These are phyloP conservation scores for Argya squamiceps DNA, from an alignment of 2,797 vertebrate genomes.

Conservation along the genomic window DNA sequence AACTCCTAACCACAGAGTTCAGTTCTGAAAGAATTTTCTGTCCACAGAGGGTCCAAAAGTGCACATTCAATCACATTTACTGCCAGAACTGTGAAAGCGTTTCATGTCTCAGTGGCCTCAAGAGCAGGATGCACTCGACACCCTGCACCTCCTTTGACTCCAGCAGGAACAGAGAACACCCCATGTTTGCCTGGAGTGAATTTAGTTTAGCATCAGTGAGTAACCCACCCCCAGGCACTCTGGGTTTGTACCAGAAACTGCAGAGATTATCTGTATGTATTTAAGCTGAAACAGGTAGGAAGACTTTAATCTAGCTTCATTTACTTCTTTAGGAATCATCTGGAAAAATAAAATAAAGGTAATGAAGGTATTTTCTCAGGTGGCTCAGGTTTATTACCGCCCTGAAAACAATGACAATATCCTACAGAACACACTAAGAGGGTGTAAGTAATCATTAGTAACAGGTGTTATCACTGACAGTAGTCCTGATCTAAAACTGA, in stretches of 20 bases:
- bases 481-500: not conserved
- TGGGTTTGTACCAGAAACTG: not conserved
- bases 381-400: not conserved
- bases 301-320: not conserved
- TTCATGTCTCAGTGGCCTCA: not conserved
- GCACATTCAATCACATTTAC: not conserved
- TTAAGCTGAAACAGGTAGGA: not conserved
- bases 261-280: not conserved
- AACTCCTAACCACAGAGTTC: slow-evolving; percentile 2
- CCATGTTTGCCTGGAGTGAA: not conserved
- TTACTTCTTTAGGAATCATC: not conserved
- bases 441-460: not conserved
- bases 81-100: not conserved
- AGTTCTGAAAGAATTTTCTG: not conserved
- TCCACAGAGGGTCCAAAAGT: not conserved
- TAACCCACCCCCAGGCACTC: not conserved
- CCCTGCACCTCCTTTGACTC: not conserved
- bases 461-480: not conserved
- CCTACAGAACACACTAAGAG: not conserved
- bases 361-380: not conserved
- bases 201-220: not conserved
- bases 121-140: not conserved
- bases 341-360: not conserved
- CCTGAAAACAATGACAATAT: not conserved
- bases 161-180: not conserved